These are phyloP conservation scores for Acropternis orthonyx DNA, from an alignment of 2,797 vertebrate genomes.

Conservation along the genomic window DNA sequence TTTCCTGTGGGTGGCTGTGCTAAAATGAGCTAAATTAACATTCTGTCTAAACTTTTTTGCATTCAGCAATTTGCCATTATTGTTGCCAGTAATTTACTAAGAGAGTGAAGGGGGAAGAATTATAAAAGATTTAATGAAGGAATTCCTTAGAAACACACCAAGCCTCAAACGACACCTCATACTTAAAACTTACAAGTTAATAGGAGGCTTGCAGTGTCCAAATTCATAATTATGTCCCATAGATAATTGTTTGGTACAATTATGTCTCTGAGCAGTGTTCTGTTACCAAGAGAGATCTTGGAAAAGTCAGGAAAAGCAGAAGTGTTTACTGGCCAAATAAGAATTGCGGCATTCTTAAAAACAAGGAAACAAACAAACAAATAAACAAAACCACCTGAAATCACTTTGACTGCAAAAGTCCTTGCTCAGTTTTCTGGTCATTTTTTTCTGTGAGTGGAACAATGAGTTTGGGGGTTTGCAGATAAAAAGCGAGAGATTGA, in stretches of 20 bases:
- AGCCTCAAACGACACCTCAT: not conserved
- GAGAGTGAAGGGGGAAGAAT: not conserved
- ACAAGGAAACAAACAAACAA: not conserved
- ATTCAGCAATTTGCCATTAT: not conserved
- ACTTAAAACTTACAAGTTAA: not conserved
- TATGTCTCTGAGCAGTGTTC: not conserved
- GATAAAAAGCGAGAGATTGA: not conserved
- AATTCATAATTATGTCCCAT: not conserved
- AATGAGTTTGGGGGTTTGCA: not conserved
- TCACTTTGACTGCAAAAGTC: not conserved
- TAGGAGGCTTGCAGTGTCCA: not conserved
- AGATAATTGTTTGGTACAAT: not conserved
- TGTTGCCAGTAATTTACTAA: not conserved
- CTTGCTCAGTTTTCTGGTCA: not conserved
- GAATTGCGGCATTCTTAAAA: not conserved
- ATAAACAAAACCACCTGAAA: not conserved
- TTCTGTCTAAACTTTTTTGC: not conserved
- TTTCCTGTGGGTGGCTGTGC: not conserved
- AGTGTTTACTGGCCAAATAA: not conserved
- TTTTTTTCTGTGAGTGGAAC: not conserved
- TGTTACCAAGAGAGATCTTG: not conserved
- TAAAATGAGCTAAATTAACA: not conserved
- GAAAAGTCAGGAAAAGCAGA: not conserved
- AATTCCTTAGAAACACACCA: slow-evolving; percentile 5
- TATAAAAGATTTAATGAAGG: slow-evolving; percentile 14